These are phyloP conservation scores for Oryzias curvinotus DNA, from an alignment of 2,113 vertebrate species.

Conservation along the genomic window DNA sequence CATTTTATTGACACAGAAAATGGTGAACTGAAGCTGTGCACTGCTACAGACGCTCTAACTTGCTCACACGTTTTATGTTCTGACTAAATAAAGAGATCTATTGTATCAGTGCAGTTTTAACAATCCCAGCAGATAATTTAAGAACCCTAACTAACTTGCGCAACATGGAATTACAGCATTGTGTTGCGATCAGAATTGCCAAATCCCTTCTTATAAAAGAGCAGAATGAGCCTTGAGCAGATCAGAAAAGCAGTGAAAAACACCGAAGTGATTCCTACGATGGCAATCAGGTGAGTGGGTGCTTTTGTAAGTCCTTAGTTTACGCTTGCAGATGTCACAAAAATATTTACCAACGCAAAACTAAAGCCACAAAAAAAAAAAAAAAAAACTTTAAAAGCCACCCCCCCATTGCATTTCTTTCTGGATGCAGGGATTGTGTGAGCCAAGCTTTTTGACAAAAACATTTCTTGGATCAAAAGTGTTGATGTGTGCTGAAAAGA, in stretches of 20 bases:
- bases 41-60: background rate
- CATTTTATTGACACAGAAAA: background rate
- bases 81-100: conserved; percentile 51
- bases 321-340: conserved; percentile 25
- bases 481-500: conserved; percentile 50
- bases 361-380: conserved; percentile 1
- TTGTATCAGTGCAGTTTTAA: conserved; percentile 39
- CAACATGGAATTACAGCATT: conserved; percentile 66
- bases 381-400: conserved; percentile 15
- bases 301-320: conserved; percentile 42
- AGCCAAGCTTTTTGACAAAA: conserved; percentile 50
- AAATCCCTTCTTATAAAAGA: conserved; percentile 71
- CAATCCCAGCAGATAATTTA: conserved; percentile 52
- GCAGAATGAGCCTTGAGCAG: conserved; percentile 62
- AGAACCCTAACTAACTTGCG: conserved; percentile 26
- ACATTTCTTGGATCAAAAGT: conserved; percentile 51
- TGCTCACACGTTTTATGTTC: conserved; percentile 39
- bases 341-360: conserved; percentile 34
- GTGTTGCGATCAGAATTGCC: conserved; percentile 57
- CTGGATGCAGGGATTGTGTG: conserved; percentile 30
- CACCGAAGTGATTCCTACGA: conserved; percentile 54
- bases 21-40: background rate
- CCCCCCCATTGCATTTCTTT: conserved; percentile 1
- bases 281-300: conserved; percentile 54
- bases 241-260: conserved; percentile 54